Evolutionary conservation across 1,140 invertebrate genomes (phyloP).

Genomic region (Achatina immaculata): DNA sequence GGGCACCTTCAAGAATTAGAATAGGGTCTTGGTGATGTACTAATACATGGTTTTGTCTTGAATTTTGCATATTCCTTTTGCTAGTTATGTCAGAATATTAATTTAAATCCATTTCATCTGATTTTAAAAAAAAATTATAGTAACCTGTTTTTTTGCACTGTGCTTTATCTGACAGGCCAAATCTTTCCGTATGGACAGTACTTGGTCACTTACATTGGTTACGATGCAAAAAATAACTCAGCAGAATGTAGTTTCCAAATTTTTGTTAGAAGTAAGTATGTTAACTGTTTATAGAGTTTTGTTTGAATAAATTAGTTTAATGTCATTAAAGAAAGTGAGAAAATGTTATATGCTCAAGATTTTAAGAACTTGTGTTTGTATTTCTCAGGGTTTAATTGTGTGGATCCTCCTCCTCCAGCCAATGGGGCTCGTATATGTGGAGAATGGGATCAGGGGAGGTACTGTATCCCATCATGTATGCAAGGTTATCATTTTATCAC

Average conservation of each 20-base stretch:
- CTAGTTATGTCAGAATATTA: no score
- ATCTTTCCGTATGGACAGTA: slow-evolving; percentile 55
- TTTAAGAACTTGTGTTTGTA: background rate
- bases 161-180: no score
- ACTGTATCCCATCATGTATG: slow-evolving; percentile 48
- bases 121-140: no score
- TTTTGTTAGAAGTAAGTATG: slow-evolving; percentile 57
- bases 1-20: no score
- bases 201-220: slow-evolving; percentile 52
- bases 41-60: no score
- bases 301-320: background rate
- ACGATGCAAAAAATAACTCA: slow-evolving; percentile 55
- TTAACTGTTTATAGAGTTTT: background rate
- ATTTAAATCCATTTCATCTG: no score
- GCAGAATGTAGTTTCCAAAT: slow-evolving; percentile 55
- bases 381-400: slow-evolving; percentile 50
- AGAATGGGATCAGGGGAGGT: slow-evolving; percentile 43
- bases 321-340: background rate
- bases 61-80: no score
- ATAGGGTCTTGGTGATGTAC: no score
- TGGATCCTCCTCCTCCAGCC: slow-evolving; percentile 44
- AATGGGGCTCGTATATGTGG: slow-evolving; percentile 45
- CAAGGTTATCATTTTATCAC: slow-evolving; percentile 45
- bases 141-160: no score
- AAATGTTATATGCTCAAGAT: background rate